A percentile compares a stretch with the other conserved stretches of the same genome.
Conservation (phyloP, 2,113 vertebrate species). For the Gobiocypris rarus region DNA sequence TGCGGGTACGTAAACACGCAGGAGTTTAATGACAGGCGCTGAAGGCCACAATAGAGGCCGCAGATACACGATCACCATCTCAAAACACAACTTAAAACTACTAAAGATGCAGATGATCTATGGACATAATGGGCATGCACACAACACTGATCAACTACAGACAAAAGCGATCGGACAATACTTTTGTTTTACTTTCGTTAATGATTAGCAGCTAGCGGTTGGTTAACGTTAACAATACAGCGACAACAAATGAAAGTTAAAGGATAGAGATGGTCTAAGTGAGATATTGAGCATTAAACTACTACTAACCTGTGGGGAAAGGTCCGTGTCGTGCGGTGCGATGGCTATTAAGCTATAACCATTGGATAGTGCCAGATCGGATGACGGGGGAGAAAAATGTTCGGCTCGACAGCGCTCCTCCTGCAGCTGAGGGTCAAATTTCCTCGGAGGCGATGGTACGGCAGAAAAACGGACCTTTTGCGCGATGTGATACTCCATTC, state of each 20-base stretch:
- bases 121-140: not conserved
- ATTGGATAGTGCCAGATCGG: constrained; percentile 39
- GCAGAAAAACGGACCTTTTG: constrained; percentile 25
- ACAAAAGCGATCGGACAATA: not conserved
- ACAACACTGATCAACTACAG: not conserved
- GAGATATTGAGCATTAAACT: not conserved
- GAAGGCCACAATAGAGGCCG: constrained; percentile 15
- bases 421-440: constrained; percentile 50
- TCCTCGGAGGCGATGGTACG: constrained; percentile 37
- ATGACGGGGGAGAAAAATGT: constrained; percentile 45
- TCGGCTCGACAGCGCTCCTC: constrained; percentile 46
- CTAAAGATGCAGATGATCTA: not conserved
- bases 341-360: constrained; percentile 1
- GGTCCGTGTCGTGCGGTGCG: not conserved
- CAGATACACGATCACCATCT: not conserved
- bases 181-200: constrained; percentile 14
- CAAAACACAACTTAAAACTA: not conserved
- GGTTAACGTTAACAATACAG: not conserved
- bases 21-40: not conserved
- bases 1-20: not conserved
- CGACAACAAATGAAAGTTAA: not conserved
- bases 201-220: not conserved
- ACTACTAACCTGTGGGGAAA: constrained; percentile 6
- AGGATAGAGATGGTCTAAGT: not conserved
- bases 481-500: constrained; percentile 68